Percentiles rank a stretch among this genome's conserved stretches.
Conservation (phyloP, 1,140 invertebrate genomes). For the Zaprionus lachaisei region DNA sequence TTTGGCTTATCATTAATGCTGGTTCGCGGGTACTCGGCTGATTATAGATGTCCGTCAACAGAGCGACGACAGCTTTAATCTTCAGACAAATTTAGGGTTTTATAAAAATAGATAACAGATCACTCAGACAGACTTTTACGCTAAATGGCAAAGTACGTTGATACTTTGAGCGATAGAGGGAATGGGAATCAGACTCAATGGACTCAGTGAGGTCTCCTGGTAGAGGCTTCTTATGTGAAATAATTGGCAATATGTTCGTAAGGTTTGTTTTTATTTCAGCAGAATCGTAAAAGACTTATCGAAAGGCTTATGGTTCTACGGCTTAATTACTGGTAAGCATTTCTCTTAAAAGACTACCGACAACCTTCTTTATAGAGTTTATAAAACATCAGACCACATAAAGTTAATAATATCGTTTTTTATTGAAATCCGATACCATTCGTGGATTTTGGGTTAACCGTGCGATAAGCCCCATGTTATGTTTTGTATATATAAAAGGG, state of each 20-base stretch:
- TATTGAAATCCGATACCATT: slow-evolving; percentile 39
- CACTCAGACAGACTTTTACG: slow-evolving; percentile 2
- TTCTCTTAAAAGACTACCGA: slow-evolving; percentile 52
- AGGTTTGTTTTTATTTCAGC: not conserved
- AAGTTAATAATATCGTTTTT: slow-evolving; percentile 49
- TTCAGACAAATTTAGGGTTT: slow-evolving; percentile 10
- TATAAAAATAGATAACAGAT: slow-evolving; percentile 20
- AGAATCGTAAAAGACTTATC: slow-evolving; percentile 47
- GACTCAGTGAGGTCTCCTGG: not conserved
- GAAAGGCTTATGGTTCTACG: slow-evolving; percentile 38
- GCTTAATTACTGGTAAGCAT: slow-evolving; percentile 32
- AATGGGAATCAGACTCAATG: not conserved
- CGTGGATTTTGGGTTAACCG: slow-evolving; percentile 28
- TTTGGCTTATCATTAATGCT: slow-evolving; percentile 21
- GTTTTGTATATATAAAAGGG: slow-evolving; percentile 26
- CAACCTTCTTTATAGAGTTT: slow-evolving; percentile 55
- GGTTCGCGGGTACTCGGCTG: slow-evolving; percentile 9
- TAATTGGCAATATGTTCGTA: not conserved
- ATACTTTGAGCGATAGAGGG: slow-evolving; percentile 10
- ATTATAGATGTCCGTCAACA: slow-evolving; percentile 20
- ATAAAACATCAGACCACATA: slow-evolving; percentile 41
- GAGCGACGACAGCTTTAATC: slow-evolving; percentile 29
- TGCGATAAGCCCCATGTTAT: slow-evolving; percentile 33
- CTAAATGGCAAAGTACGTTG: slow-evolving; percentile 21
- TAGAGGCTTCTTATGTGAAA: not conserved